Percentiles rank a stretch among this genome's conserved stretches.
These are phyloP conservation scores for Aegithalos caudatus DNA, from an alignment of 2,113 vertebrate genomes.

Conservation along the genomic window DNA sequence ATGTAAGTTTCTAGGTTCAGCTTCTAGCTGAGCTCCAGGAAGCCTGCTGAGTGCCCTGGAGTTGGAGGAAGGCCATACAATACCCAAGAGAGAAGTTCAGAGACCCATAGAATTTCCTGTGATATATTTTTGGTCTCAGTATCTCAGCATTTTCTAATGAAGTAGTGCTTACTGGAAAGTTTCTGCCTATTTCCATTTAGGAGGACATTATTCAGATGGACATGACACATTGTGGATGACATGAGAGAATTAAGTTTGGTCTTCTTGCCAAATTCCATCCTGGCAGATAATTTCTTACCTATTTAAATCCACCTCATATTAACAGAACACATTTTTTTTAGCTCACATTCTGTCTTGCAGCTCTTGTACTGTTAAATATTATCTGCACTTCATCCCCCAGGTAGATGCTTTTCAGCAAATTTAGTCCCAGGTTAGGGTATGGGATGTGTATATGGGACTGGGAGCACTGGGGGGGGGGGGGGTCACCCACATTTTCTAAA, in stretches of 20 bases:
- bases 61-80: background rate
- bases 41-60: background rate
- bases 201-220: background rate
- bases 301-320: background rate
- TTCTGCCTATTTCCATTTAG: background rate
- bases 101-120: background rate
- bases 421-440: background rate
- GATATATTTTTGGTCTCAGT: background rate
- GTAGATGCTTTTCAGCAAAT: background rate
- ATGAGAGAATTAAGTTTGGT: background rate
- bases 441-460: background rate
- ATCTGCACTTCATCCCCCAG: background rate
- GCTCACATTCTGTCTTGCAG: background rate
- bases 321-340: background rate
- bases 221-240: background rate
- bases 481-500: no score
- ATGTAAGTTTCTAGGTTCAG: background rate
- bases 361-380: background rate
- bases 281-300: background rate
- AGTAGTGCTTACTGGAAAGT: background rate
- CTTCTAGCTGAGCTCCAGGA: background rate
- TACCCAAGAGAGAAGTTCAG: background rate
- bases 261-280: background rate
- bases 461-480: background rate
- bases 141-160: background rate